Conservation (phyloP, 2,113 vertebrate species). For the Colaptes auratus region DNA sequence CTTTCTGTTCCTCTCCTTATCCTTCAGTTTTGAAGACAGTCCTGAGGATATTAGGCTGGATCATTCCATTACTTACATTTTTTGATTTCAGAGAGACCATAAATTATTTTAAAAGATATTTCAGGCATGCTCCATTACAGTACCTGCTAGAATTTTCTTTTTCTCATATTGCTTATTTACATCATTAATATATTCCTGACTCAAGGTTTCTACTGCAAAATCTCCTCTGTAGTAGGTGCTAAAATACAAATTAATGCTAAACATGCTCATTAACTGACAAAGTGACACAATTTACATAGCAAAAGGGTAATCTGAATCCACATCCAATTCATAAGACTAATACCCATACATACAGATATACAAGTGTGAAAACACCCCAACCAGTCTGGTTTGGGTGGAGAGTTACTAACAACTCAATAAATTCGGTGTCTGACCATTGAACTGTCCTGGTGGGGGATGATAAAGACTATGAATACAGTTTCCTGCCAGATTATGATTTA, state of each 20-base stretch:
- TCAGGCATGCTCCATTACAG: neutral
- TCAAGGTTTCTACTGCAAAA: neutral
- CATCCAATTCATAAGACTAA: neutral
- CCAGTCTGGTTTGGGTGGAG: neutral
- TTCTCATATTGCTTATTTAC: neutral
- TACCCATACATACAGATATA: neutral
- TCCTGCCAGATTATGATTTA: constrained; percentile 6
- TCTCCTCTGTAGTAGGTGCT: neutral
- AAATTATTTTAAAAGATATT: neutral
- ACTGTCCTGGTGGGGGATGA: neutral
- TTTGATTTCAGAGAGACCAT: neutral
- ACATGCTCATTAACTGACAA: neutral
- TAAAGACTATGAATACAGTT: neutral
- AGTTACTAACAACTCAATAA: neutral
- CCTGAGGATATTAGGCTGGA: neutral
- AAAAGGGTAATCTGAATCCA: neutral
- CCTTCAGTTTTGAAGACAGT: neutral
- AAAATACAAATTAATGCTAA: neutral
- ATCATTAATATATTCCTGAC: neutral
- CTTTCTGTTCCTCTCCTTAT: neutral
- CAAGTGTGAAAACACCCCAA: neutral
- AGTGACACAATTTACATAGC: neutral
- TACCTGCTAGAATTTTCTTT: neutral
- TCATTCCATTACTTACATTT: neutral
- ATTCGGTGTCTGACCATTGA: neutral